A percentile compares a stretch with the other conserved stretches of the same genome.
Conservation (phyloP, 2,888 invertebrate genomes). For the Acheta domesticus region DNA sequence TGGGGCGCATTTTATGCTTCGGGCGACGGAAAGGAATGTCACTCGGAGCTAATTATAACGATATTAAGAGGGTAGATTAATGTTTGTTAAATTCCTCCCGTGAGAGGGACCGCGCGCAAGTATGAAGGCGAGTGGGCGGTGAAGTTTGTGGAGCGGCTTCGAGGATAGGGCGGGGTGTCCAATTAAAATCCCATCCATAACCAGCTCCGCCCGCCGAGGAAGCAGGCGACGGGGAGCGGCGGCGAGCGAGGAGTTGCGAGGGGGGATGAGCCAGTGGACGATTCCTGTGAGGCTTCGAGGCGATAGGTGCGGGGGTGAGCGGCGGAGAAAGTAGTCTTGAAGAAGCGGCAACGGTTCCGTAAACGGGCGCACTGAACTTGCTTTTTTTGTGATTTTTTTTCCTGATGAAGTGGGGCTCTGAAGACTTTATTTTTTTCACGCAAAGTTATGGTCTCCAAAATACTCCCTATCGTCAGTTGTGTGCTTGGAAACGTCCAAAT, state of each 20-base stretch:
- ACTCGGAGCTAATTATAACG: not conserved
- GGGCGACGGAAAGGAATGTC: constrained; percentile 18
- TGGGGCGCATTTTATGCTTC: not conserved
- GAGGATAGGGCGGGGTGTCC: constrained; percentile 21
- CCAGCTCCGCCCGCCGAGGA: not conserved
- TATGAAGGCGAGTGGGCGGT: not conserved
- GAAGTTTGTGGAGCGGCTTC: not conserved
- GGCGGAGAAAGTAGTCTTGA: not conserved
- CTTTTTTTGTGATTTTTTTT: too few species aligned
- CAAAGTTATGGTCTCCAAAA: too few species aligned
- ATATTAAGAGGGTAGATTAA: constrained; percentile 18
- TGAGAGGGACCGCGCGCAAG: not conserved
- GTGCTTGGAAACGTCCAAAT: too few species aligned
- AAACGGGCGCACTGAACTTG: too few species aligned
- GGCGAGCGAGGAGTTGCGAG: not conserved
- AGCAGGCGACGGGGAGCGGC: not conserved
- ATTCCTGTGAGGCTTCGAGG: too few species aligned
- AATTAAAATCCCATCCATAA: constrained; percentile 32
- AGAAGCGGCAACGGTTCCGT: not conserved
- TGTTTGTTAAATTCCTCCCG: constrained; percentile 18
- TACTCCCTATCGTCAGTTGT: too few species aligned
- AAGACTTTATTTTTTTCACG: too few species aligned
- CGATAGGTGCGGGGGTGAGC: too few species aligned
- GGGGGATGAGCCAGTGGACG: not conserved
- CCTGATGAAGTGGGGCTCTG: too few species aligned